Conservation (phyloP, 2,888 invertebrate genomes). For the Aspidiotus rigidus region DNA sequence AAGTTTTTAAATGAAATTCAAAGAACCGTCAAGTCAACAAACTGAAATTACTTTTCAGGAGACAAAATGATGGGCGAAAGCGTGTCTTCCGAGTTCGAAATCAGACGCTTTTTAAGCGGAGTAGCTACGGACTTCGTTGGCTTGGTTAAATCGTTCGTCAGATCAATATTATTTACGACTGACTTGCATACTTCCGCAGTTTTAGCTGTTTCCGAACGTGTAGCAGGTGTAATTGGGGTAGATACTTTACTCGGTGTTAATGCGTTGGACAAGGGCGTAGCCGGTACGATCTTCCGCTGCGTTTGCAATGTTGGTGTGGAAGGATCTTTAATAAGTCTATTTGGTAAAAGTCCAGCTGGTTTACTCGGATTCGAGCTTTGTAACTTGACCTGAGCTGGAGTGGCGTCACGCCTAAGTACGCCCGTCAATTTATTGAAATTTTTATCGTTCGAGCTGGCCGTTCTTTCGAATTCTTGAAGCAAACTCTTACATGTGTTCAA, state of each 20-base stretch:
- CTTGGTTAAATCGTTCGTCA: not conserved
- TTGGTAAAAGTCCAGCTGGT: constrained; percentile 7
- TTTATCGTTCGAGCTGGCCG: constrained; percentile 22
- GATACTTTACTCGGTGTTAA: not conserved
- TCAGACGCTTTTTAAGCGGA: constrained; percentile 11
- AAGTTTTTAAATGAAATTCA: not conserved
- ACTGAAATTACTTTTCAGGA: not conserved
- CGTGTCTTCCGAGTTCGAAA: not conserved
- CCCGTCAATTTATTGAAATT: constrained; percentile 12
- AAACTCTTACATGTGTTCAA: constrained; percentile 66
- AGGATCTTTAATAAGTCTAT: constrained; percentile 5
- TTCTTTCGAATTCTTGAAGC: constrained; percentile 63
- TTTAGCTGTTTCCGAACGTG: not conserved
- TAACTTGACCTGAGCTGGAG: constrained; percentile 12
- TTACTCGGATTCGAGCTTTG: constrained; percentile 4
- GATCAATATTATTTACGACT: not conserved
- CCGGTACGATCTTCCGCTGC: constrained; percentile 27
- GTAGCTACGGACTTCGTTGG: not conserved
- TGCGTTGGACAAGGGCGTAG: constrained; percentile 11
- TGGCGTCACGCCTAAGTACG: constrained; percentile 10
- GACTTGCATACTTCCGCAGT: not conserved
- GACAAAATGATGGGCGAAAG: not conserved
- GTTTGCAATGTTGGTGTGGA: constrained; percentile 19
- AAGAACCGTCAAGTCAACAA: not conserved
- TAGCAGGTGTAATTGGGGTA: not conserved